A percentile compares a stretch with the other conserved stretches of the same genome.
These are phyloP conservation scores for Vanacampus margaritifer DNA, from an alignment of 2,113 vertebrate genomes.

Conservation along the genomic window DNA sequence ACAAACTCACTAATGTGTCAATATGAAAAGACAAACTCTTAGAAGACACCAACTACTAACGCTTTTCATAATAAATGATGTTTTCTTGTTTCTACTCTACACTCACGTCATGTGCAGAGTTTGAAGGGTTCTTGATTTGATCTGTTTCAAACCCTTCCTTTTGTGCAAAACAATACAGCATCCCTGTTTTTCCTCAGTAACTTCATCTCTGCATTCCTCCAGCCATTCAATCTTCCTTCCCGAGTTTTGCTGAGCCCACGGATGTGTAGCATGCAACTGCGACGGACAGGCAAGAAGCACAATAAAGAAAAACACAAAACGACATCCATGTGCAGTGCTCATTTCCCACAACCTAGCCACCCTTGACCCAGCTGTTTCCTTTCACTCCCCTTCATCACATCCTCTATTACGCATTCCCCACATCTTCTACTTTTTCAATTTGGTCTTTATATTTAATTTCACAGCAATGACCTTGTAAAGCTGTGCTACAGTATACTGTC, in stretches of 20 bases:
- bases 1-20: neutral
- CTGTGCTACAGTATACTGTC: constrained; percentile 45
- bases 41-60: neutral
- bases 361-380: constrained; percentile 55
- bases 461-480: constrained; percentile 38
- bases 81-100: neutral
- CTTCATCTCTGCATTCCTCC: constrained; percentile 31
- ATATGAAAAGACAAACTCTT: neutral
- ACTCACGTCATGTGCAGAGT: constrained; percentile 11
- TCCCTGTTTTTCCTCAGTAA: constrained; percentile 28
- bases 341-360: constrained; percentile 51
- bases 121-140: constrained; percentile 21
- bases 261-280: constrained; percentile 23
- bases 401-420: constrained; percentile 28
- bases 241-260: constrained; percentile 33
- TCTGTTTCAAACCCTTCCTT: constrained; percentile 15
- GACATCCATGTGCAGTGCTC: constrained; percentile 21
- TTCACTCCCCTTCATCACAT: constrained; percentile 10
- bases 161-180: constrained; percentile 13
- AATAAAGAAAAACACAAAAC: constrained; percentile 14
- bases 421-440: constrained; percentile 21
- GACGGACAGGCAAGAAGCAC: constrained; percentile 11
- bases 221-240: constrained; percentile 36
- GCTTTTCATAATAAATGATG: neutral
- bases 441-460: neutral